Evolutionary conservation across 2,113 vertebrate genomes (phyloP).

Genomic region (Antechinus stuartii): DNA sequence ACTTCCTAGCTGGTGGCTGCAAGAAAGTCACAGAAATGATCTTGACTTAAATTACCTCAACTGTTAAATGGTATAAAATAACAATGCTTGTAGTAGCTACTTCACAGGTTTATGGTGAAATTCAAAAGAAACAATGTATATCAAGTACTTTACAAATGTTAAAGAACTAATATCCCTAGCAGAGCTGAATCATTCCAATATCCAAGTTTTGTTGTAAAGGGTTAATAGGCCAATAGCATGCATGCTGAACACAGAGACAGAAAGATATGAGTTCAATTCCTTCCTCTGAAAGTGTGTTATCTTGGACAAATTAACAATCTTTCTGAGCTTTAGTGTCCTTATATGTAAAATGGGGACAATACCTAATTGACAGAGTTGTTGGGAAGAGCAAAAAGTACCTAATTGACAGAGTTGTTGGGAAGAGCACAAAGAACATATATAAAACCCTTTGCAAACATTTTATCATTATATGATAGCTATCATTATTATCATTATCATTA

Average conservation of each 20-base stretch:
- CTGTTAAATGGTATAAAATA: background rate
- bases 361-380: background rate
- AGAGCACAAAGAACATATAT: background rate
- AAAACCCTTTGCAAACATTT: background rate
- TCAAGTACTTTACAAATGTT: background rate
- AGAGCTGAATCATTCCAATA: background rate
- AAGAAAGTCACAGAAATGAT: background rate
- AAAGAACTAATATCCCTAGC: background rate
- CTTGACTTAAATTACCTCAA: background rate
- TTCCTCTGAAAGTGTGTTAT: background rate
- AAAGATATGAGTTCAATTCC: background rate
- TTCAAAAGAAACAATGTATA: background rate
- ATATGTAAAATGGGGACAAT: background rate
- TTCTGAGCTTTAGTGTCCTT: background rate
- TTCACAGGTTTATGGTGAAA: background rate
- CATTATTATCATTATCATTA: background rate
- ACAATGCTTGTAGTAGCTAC: background rate
- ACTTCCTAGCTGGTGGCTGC: background rate
- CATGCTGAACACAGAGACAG: background rate
- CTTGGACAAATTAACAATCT: background rate
- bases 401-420: background rate
- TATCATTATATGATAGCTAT: background rate
- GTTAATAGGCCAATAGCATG: background rate
- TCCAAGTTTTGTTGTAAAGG: background rate
- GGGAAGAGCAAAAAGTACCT: background rate